Base-by-base conservation (phyloP, 2,797 vertebrate genomes). In the Picus viridis region DNA sequence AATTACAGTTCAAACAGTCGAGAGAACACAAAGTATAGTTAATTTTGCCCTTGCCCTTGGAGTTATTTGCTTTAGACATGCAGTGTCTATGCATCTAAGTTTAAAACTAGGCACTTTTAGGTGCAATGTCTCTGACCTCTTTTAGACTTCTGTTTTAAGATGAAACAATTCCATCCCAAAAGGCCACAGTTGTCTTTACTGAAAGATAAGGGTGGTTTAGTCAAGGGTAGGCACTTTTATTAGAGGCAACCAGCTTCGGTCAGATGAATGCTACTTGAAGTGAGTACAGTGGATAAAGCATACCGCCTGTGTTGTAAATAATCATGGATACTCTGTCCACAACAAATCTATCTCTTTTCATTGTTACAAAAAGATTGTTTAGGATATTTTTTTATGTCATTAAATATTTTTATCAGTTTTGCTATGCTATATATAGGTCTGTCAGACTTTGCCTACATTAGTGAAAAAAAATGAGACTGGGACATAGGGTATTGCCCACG, bases 1-100 rank as follows among this genome's bases (percentile, higher is more conserved):
- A 84, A 85, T 12, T 76, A 15, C 34, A 70, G 26, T 68, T 94
- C 58, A 32, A 88, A 9, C 30, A 68, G 23, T 58, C 2, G 36
- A 17, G 15, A 83, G 14, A 85, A 43, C 7, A 58, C 43, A 80
- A 13, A 18, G 4, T 10, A 49, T 13, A 64, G 23, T 12, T 83
- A 83, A 83, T 90, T 87, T 89, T 93, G 9, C 36, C 19, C 30
- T 83, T 82, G 15, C 8, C 39, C 71, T 89, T 83, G 45, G 11
- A 81, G 41, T 67, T 71, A 72, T 6, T 85, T 1, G 39, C 69
- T 96, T 80, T 51, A 64, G 47, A 47, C 29, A 20, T n/a, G 9
- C 9, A 29, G 51, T 56, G 30, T 53, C 64, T 45, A 9, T 64
- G 13, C 3, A 12, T 36, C 30, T 49, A 2, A 1, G 3, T 86